These are phyloP conservation scores for Drosophila sordidula DNA, from an alignment of 2,888 invertebrate genomes.

Conservation along the genomic window DNA sequence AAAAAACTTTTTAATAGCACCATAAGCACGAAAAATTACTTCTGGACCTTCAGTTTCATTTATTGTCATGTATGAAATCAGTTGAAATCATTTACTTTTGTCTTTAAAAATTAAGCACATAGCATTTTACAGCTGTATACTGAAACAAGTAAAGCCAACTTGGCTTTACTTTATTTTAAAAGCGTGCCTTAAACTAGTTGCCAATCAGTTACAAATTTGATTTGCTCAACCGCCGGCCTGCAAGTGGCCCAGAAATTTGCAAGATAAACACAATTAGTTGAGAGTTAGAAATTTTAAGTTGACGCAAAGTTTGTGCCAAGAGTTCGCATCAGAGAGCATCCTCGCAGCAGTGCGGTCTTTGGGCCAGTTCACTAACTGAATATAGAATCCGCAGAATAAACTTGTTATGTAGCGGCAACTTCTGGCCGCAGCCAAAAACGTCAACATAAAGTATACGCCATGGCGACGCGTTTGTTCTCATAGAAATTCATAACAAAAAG, in stretches of 20 bases:
- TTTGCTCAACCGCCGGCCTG: not conserved
- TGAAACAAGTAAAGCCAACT: no score
- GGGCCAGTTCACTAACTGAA: slow-evolving; percentile 1
- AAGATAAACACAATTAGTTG: slow-evolving; percentile 56
- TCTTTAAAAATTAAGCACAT: no score
- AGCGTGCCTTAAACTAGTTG: not conserved
- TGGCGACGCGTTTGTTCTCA: not conserved
- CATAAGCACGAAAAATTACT: not conserved
- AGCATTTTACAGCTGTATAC: no score
- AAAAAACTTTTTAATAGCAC: slow-evolving; percentile 30
- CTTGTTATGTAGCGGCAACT: not conserved
- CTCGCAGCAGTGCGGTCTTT: slow-evolving; percentile 16
- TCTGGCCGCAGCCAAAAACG: not conserved
- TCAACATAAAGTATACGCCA: slow-evolving; percentile 2
- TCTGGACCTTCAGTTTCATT: slow-evolving; percentile 21
- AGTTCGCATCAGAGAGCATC: slow-evolving; percentile 3
- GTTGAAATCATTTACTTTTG: not conserved
- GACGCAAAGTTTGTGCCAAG: slow-evolving; percentile 23
- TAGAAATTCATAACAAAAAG: not conserved
- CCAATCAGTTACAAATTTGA: slow-evolving; percentile 5
- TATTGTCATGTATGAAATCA: slow-evolving; percentile 27
- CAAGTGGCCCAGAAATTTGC: slow-evolving; percentile 20
- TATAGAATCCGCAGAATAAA: slow-evolving; percentile 13
- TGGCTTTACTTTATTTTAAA: not conserved
- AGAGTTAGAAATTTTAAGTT: slow-evolving; percentile 29